Evolutionary conservation across 2,888 invertebrate genomes (phyloP), one percentile per base, ranked within the genome.

Genomic region (Synergus japonicus): DNA sequence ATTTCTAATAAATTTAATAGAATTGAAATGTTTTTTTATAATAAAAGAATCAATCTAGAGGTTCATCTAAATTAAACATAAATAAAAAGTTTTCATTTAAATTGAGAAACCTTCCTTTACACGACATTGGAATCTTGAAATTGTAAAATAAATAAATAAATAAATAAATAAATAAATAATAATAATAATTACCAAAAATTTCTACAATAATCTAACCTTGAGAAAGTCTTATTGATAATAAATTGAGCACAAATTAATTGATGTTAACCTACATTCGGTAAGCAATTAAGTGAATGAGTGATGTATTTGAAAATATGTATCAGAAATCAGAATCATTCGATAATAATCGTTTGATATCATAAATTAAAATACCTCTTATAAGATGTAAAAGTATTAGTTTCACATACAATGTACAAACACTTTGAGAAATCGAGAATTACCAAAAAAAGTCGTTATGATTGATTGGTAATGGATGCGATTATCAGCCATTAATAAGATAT

Each of bases 401-500:
- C 66, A 66, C 29, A 29, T 29, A 1, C 29, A 29, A 66, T 13
- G 29, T 29, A 29, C 29, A 29, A 9, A 73, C n/a, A 73, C 44
- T 8, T 54, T 54, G 49, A 69, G 73, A 73, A 73, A 73, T n/a
- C n/a, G 49, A 73, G 37, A 73, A 54, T 54, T 73, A 37, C n/a
- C 49, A 13, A 54, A 41, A 73, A 18, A 54, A 49, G 49, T 41
- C 49, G 4, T 22, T 54, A 73, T 49, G 73, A 73, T 73, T 41
- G 73, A 73, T 49, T 73, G 29, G 37, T 22, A 54, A 73, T 73
- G 37, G 73, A 73, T 73, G 49, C 73, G 49, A 73, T 73, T 73
- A 73, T 73, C 73, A 54, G 73, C 49, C 73, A 73, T 73, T 73
- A 73, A 73, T 10, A 73, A 54, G 49, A 73, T 73, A 73, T 54